Conservation (phyloP, 37 sponge, comb jelly and placozoan species). For the Oopsacas minuta region DNA sequence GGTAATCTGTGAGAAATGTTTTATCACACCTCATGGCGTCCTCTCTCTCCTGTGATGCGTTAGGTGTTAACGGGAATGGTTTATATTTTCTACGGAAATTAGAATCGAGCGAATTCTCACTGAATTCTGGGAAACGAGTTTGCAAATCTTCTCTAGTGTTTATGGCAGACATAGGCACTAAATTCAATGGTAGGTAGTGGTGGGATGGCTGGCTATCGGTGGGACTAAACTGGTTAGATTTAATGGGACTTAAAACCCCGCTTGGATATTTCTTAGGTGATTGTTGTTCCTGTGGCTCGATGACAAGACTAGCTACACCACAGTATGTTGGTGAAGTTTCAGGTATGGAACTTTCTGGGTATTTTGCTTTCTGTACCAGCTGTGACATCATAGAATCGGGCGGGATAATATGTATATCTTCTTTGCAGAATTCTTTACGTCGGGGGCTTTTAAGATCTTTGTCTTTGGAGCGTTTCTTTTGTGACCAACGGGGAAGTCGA, state of each 20-base stretch:
- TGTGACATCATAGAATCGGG: not conserved
- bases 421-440: not conserved
- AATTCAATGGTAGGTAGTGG: not conserved
- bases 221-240: not conserved
- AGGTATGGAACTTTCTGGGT: not conserved
- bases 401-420: not conserved
- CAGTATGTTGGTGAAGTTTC: not conserved
- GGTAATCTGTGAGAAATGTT: not conserved
- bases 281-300: no score
- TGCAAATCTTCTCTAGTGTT: not conserved
- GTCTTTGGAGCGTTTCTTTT: not conserved
- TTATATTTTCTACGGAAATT: not conserved
- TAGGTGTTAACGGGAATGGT: not conserved
- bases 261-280: not conserved
- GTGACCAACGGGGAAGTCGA: not conserved
- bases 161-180: not conserved
- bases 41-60: not conserved
- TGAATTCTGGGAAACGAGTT: not conserved
- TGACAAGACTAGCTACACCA: not conserved
- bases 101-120: not conserved
- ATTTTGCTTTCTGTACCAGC: not conserved
- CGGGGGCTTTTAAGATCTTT: not conserved
- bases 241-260: not conserved
- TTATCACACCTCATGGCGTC: not conserved
- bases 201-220: not conserved